Evolutionary conservation across 2,797 vertebrate species (phyloP), one percentile per base, ranked within the genome.

Genomic region (Sardinella longiceps): DNA sequence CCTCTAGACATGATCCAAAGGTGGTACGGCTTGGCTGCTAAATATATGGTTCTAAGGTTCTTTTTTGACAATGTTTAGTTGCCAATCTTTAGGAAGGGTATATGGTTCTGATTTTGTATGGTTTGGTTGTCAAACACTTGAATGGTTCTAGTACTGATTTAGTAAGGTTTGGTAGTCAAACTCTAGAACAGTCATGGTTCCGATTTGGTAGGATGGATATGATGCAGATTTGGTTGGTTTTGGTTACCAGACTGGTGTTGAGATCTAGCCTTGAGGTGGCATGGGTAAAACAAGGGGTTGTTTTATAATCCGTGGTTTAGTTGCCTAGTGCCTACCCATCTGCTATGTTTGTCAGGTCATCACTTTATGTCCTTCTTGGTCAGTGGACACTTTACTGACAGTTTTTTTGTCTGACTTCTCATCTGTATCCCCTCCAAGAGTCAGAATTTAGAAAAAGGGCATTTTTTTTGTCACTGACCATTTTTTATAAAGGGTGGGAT

Each of bases 401-500:
- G 3, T 20, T 4, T 74, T 20, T 66, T 83, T 88, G 84, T 83
- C 85, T 45, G 33, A 33, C 30, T 74, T 30, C 66, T 74, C 30
- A 28, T 33, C 66, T 74, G 33, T 37, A 74, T 28, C 2, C n/a
- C 14, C 33, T 74, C 11, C 33, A 3, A 74, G 66, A 33, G 33
- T 74, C 30, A 37, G 33, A 74, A 33, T 33, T 20, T 14, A 37
- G 30, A 74, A 74, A 15, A 18, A 1, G 82, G 87, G 87, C 88
- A 89, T 77, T 88, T 87, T 86, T 88, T 88, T 87, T 50, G 87
- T 85, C 86, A 70, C 87, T 90, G 90, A 90, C 90, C 84, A 89
- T 87, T 88, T 43, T 43, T 37, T 74, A 5, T 33, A 0, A 90
- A 88, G 87, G 85, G 18, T 45, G 12, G 30, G 4, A 28, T 20